Evolutionary conservation across 2,888 invertebrate species (phyloP).

Genomic region (Aporophyla nigra): DNA sequence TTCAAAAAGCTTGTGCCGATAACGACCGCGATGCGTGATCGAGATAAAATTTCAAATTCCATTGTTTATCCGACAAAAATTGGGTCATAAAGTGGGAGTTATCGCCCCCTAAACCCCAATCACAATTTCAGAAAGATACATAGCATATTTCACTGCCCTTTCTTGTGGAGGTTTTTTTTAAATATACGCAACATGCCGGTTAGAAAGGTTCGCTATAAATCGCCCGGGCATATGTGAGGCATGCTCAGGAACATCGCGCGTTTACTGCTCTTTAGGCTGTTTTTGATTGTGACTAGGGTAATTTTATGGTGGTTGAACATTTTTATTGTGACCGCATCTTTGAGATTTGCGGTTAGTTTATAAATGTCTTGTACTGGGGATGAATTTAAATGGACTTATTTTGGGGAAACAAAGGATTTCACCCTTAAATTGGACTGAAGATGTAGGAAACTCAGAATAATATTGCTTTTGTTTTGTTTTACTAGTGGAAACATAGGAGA

Average conservation of each 20-base stretch:
- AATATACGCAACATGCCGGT: constrained; percentile 79
- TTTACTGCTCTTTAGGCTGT: constrained; percentile 60
- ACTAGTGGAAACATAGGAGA: background rate
- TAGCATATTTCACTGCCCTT: constrained; percentile 82
- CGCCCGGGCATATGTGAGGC: constrained; percentile 75
- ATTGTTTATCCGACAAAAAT: constrained; percentile 88
- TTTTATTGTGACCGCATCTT: constrained; percentile 52
- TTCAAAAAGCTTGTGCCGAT: constrained; percentile 72
- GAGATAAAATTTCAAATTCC: constrained; percentile 86
- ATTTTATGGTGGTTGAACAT: constrained; percentile 62
- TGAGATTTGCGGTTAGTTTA: constrained; percentile 54
- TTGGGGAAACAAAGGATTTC: background rate
- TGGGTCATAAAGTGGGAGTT: constrained; percentile 87
- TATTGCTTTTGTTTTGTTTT: background rate
- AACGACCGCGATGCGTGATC: constrained; percentile 70
- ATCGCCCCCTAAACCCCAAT: constrained; percentile 88
- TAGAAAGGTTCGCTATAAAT: constrained; percentile 84
- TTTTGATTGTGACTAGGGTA: constrained; percentile 61
- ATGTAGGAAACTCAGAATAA: background rate
- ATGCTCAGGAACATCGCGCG: constrained; percentile 72
- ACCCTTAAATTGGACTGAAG: background rate
- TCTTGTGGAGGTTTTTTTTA: constrained; percentile 69
- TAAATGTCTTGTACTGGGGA: constrained; percentile 33
- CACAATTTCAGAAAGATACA: constrained; percentile 86
- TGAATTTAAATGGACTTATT: constrained; percentile 45